Conservation (phyloP, 2,797 vertebrate genomes). For the Phataginus tetradactyla region DNA sequence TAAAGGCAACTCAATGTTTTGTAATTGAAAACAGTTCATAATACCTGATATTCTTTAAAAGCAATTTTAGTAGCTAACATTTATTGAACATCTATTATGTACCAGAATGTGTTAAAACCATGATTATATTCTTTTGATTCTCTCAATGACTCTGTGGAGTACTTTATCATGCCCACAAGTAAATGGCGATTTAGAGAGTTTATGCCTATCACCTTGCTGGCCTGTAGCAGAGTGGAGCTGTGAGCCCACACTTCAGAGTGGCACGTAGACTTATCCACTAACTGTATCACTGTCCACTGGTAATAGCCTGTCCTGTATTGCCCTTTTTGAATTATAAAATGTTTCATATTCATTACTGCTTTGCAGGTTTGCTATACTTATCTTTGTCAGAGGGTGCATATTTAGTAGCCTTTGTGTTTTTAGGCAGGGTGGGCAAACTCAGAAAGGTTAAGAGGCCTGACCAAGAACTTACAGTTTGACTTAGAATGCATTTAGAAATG, state of each 20-base stretch:
- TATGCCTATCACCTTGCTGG: background rate
- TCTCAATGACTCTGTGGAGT: background rate
- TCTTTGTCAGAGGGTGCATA: background rate
- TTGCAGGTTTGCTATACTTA: background rate
- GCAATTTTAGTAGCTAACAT: conserved; percentile 5
- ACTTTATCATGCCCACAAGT: background rate
- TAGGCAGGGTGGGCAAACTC: background rate
- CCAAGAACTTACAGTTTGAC: background rate
- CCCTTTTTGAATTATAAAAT: background rate
- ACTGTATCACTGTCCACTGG: background rate
- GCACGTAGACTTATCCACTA: background rate
- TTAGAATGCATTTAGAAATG: conserved; percentile 23
- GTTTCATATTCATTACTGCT: background rate
- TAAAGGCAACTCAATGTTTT: background rate
- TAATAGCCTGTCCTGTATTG: background rate
- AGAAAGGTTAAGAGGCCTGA: background rate
- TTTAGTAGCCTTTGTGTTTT: background rate
- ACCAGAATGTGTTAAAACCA: background rate
- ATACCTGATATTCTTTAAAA: background rate
- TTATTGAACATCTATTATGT: background rate
- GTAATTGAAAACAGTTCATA: background rate
- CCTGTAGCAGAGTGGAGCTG: background rate
- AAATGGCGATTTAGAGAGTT: background rate
- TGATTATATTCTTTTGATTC: conserved; percentile 19
- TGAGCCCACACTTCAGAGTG: background rate